phyloP scores from a whole-genome alignment of 2,797 vertebrate species.

The Semaprochilodus insignis region DNA sequence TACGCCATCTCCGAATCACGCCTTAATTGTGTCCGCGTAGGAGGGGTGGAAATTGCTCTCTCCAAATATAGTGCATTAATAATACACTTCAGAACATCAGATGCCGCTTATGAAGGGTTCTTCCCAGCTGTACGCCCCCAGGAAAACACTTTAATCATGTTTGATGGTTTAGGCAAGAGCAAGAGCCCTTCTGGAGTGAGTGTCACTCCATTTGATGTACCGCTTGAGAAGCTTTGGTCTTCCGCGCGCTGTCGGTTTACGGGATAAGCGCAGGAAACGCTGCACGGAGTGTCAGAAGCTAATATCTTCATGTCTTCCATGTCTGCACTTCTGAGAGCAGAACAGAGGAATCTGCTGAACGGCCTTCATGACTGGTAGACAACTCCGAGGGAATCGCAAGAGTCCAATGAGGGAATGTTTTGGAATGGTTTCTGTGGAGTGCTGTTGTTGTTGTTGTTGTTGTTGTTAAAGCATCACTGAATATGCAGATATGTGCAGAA shows the following conservation, averaged over 20 bases:
- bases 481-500: no score
- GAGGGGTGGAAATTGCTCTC: constrained; percentile 30
- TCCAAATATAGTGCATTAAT: constrained; percentile 40
- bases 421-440: not conserved
- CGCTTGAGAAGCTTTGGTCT: constrained; percentile 4
- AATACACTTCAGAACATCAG: constrained; percentile 39
- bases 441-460: no score
- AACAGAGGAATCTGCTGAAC: not conserved
- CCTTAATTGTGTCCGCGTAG: constrained; percentile 37
- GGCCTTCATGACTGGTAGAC: not conserved
- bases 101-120: constrained; percentile 32
- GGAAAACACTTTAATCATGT: constrained; percentile 33
- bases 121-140: constrained; percentile 28
- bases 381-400: not conserved
- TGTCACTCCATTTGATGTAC: not conserved
- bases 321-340: not conserved
- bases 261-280: not conserved
- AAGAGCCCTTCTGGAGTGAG: not conserved
- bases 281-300: not conserved
- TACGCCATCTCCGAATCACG: constrained; percentile 19
- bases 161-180: not conserved
- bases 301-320: not conserved
- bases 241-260: not conserved
- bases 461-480: no score
- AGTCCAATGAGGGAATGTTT: not conserved